Base-by-base conservation (phyloP, 1,140 invertebrate genomes). In the Microplitis demolitor region DNA sequence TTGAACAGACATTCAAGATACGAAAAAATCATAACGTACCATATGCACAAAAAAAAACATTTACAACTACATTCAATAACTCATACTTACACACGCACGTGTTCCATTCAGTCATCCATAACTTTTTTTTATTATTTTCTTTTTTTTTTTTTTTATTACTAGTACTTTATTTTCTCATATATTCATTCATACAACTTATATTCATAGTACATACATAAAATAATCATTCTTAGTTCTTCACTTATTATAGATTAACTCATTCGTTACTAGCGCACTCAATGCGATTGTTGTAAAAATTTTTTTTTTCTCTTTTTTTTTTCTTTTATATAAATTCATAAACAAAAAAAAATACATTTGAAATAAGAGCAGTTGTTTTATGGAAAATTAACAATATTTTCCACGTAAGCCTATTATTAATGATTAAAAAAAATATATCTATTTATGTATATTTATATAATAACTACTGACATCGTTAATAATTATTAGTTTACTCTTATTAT, bases 1-100 rank as follows among this genome's bases (percentile, higher is more conserved):
- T 76, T 45, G 39, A 82, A 81, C 78, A 74, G 78, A 78, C 80
- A 80, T 82, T 81, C 80, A 79, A 45, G 74, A 72, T 81, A 77
- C 74, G 79, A 72, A 68, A 72, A 71, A 70, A 51, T 54, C 39
- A 74, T 78, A 80, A 79, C 34, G 50, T 76, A 78, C 79, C 78
- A 81, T 78, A 78, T 78, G 66, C 73, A 69, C 76, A 68, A 11
- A 16, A 24, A 24, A 24, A 58, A 68, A 71, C 77, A 66, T 80
- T 74, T 77, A 77, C 69, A 77, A 76, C 66, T 45, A 45, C 39
- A 16, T 67, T 68, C 53, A 51, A 35, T 35, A 45, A 50, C 8
- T 5, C 9, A 13, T 14, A 35, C n/a, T 61, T 60, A 16, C 35
- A 53, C 4, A 61, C 35, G 31, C 56, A 70, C 53, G n/a, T 69